Base-by-base conservation (phyloP, 2,113 vertebrate genomes). In the Equus quagga region DNA sequence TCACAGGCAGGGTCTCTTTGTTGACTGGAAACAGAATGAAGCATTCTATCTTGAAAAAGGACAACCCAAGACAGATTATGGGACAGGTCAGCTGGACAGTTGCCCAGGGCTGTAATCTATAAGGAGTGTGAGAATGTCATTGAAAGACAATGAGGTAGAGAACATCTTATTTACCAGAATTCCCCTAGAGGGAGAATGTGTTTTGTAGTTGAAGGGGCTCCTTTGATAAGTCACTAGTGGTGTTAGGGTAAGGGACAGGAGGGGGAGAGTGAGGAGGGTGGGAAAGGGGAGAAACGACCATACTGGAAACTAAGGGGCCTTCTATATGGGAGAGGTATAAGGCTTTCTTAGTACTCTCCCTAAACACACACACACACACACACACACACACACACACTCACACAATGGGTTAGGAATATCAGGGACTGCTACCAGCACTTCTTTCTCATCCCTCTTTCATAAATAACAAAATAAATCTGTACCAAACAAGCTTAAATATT, bases 131-230 rank as follows among this genome's bases (percentile, higher is more conserved):
- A 94, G 28, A 96, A 79, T 81, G 19, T 18, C 76, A 72, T 44
- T 83, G 88, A 94, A 84, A 89, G 83, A 33, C 83, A 97, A 13
- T 92, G 72, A 84, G 33, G 23, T 79, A 26, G 81, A 91, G 41
- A 36, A n/a, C 17, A 67, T 89, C 36, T 79, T 94, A 76, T 72
- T 91, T 91, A 92, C 70, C 51, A 79, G 54, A 78, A 89, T 46
- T 41, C 26, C 33, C 23, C 33, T 73, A 14, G 15, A n/a, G 56
- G 78, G 64, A n/a, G 31, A 92, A n/a, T 54, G 13, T 64, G 13
- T 58, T 88, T 94, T 60, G 5, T 88, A 79, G 19, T 79, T 84
- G 62, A 65, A 91, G 13, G 33, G 19, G 6, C 79, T 60, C 15
- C 33, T 89, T 67, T 92, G 33, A 60, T 83, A 44, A 72, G 56